These are phyloP conservation scores for Phymastichus coffea DNA, from an alignment of 1,140 invertebrate genomes.

Conservation along the genomic window DNA sequence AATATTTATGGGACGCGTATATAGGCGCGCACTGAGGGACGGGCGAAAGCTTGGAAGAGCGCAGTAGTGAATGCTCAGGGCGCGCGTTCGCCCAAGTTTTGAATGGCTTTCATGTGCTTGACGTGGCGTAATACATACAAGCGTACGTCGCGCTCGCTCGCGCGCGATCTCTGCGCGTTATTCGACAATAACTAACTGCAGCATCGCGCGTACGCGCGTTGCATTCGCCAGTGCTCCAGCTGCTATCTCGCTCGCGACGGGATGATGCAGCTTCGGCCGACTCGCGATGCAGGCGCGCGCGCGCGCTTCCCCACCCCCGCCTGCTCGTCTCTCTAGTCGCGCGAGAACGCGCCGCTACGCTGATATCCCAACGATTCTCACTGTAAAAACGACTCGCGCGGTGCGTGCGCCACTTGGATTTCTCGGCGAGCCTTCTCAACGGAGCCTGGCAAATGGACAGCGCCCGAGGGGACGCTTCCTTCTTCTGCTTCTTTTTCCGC, in stretches of 20 bases:
- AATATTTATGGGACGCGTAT: too few species aligned
- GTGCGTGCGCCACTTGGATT: too few species aligned
- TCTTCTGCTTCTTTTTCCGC: not conserved
- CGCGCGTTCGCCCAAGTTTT: too few species aligned
- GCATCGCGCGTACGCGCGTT: not conserved
- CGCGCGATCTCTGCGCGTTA: not conserved
- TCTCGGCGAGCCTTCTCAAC: too few species aligned
- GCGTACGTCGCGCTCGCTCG: not conserved
- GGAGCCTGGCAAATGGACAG: too few species aligned
- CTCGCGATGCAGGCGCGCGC: too few species aligned
- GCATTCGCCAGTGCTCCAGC: not conserved
- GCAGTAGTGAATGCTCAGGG: too few species aligned
- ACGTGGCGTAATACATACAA: too few species aligned
- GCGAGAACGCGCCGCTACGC: not conserved
- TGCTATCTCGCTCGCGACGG: constrained; percentile 18
- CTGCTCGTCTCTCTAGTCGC: constrained; percentile 15
- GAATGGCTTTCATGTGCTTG: not conserved
- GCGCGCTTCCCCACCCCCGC: not conserved
- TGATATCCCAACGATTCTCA: too few species aligned
- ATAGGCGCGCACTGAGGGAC: too few species aligned
- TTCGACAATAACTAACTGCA: constrained; percentile 7
- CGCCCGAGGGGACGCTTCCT: not conserved
- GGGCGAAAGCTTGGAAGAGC: too few species aligned
- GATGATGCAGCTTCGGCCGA: constrained; percentile 4
- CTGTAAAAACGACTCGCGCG: too few species aligned